Percentiles rank a stretch among this genome's conserved stretches.
These are phyloP conservation scores for Lamprotornis superbus DNA, from an alignment of 2,113 vertebrate species.

Conservation along the genomic window DNA sequence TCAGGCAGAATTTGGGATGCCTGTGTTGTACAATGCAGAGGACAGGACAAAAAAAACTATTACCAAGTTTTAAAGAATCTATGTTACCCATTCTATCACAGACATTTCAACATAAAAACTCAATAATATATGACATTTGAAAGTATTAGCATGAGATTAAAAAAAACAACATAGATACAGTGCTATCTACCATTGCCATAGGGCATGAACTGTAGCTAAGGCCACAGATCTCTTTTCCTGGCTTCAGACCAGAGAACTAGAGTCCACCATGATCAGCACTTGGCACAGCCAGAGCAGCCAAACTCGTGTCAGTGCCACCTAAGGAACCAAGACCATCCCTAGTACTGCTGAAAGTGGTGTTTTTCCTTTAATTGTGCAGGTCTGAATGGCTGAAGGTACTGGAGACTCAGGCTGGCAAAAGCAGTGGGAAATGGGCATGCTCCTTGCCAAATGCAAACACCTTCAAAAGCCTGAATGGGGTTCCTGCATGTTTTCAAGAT, in stretches of 20 bases:
- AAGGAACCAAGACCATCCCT: not conserved
- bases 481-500: not conserved
- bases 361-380: not conserved
- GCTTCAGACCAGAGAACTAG: not conserved
- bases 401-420: not conserved
- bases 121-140: not conserved
- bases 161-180: not conserved
- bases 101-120: not conserved
- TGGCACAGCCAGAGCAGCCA: not conserved
- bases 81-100: not conserved
- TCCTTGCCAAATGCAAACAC: not conserved
- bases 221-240: not conserved
- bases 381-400: not conserved
- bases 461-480: not conserved
- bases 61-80: not conserved
- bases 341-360: not conserved
- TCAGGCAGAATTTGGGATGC: not conserved
- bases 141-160: not conserved
- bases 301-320: not conserved
- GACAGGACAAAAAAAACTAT: not conserved
- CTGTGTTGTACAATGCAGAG: not conserved
- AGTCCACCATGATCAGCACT: not conserved
- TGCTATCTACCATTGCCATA: not conserved
- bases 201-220: not conserved
- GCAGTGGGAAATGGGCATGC: not conserved